Evolutionary conservation across 2,113 vertebrate species (phyloP).

Genomic region (Anthoscopus minutus): DNA sequence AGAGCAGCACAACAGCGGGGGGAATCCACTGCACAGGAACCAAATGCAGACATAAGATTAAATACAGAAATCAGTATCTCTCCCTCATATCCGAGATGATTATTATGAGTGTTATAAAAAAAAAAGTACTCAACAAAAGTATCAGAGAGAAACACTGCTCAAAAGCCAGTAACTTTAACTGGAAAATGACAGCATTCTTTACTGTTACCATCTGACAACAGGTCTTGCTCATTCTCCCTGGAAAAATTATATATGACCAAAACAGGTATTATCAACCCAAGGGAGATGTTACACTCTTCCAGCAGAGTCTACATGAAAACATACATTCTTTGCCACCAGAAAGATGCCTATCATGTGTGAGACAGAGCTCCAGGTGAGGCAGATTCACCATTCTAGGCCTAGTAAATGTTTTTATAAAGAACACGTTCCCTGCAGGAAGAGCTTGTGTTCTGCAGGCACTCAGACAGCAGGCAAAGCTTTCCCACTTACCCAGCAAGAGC

Average conservation of each 20-base stretch:
- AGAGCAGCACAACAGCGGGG: not conserved
- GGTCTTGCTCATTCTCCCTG: not conserved
- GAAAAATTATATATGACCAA: not conserved
- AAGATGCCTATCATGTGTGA: not conserved
- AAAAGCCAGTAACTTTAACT: not conserved
- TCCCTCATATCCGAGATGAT: not conserved
- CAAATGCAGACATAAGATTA: not conserved
- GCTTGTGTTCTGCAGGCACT: not conserved
- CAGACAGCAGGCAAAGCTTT: not conserved
- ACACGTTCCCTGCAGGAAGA: not conserved
- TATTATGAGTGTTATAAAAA: not conserved
- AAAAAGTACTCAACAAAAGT: not conserved
- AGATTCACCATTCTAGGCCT: not conserved
- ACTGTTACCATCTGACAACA: rapidly evolving
- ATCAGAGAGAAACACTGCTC: not conserved
- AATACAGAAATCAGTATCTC: not conserved
- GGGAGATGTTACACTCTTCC: not conserved
- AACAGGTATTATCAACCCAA: not conserved
- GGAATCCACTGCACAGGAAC: not conserved
- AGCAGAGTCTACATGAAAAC: not conserved
- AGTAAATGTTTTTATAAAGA: not conserved
- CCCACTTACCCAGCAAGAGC: not conserved
- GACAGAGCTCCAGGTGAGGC: not conserved
- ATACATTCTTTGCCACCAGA: not conserved
- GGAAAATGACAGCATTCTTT: not conserved